Percentiles rank a stretch among this genome's conserved stretches.
phyloP scores from a whole-genome alignment of 2,113 vertebrate species.

The Carassius auratus region DNA sequence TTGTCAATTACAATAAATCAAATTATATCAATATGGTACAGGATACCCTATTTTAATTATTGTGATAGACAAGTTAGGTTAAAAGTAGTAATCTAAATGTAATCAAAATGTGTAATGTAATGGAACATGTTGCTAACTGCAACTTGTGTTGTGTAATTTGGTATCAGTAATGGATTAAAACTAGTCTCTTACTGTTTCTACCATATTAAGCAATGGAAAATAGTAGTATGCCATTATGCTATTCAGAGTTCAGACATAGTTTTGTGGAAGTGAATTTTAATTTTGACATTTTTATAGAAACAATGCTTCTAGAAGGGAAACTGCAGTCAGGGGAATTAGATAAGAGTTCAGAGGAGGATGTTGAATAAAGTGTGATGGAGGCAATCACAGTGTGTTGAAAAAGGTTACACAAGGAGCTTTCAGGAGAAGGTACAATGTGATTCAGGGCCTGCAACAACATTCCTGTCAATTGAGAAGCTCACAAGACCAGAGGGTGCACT shows the following conservation, averaged over 20 bases:
- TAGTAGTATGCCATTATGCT: neutral
- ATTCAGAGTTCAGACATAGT: neutral
- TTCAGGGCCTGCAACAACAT: neutral
- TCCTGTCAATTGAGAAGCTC: neutral
- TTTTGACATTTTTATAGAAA: neutral
- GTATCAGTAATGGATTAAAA: too few species aligned
- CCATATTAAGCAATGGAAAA: neutral
- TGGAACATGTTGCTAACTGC: too few species aligned
- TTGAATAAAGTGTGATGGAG: conserved; percentile 3
- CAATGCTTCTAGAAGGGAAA: neutral
- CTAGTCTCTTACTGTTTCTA: neutral
- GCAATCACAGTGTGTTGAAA: neutral
- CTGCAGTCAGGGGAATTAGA: neutral
- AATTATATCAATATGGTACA: too few species aligned
- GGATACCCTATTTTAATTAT: too few species aligned
- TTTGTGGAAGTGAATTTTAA: neutral
- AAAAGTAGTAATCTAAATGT: too few species aligned
- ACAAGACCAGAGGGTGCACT: neutral
- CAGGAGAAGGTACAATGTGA: neutral
- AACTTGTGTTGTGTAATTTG: too few species aligned
- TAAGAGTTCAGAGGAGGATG: neutral
- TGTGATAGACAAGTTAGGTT: too few species aligned
- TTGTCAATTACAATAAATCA: too few species aligned
- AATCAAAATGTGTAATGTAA: too few species aligned
- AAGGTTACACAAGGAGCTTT: neutral